Base-by-base conservation (phyloP, 2,888 invertebrate species). In the Tineola bisselliella region DNA sequence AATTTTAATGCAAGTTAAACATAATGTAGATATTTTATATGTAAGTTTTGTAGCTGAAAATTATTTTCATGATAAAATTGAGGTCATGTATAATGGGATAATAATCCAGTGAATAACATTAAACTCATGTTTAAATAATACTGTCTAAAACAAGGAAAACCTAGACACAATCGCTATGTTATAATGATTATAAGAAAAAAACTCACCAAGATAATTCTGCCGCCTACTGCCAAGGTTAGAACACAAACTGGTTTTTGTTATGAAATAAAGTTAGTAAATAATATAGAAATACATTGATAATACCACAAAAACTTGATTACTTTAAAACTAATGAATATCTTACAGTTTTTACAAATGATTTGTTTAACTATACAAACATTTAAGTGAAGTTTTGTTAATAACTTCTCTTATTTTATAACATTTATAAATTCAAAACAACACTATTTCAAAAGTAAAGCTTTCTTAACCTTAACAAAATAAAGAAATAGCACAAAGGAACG, bases 211-310 rank as follows among this genome's bases (percentile, higher is more conserved):
- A n/a, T 17, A 3, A 56, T 56, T 56, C 8, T 56, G 25, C 56
- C 25, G 56, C 56, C 56, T 12, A 56, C 56, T n/a, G 25, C 56
- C 56, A 56, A 56, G 56, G 56, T 56, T 18, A 12, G 8, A 10
- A 19, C 56, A 25, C 19, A 56, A 48, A 48, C 48, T 15, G 48
- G 48, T 48, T 48, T n/a, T 38, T 48, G n/a, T 17, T 48, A 48
- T 15, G 17, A 43, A n/a, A 12, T 13, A 8, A 48, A 17, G n/a
- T 13, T n/a, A 8, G 17, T 48, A 17, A 48, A 48, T 48, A 48
- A 17, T 15, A 10, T 13, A 17, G 8, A 13, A 43, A 43, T 43
- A 48, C 6, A 17, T 48, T 48, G 48, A 13, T 48, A 48, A 6
- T n/a, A 48, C 3, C 13, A 48, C 17, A 48, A 12, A 38, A 38